Evolutionary conservation across 1,140 invertebrate genomes (phyloP).

Genomic region (Drosophila sulfurigaster): DNA sequence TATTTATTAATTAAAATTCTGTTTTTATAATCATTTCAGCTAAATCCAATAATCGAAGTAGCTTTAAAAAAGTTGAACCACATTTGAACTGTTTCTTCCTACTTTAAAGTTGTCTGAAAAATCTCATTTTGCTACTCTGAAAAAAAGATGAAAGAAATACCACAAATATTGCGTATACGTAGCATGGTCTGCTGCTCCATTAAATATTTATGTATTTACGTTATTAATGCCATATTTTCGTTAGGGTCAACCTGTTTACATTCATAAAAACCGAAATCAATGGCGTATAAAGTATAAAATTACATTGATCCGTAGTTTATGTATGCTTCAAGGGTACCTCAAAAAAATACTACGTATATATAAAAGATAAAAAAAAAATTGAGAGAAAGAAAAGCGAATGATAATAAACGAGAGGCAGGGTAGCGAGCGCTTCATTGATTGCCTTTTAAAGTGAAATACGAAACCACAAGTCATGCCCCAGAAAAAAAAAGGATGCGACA

Average conservation of each 20-base stretch:
- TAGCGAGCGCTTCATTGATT: conserved; percentile 50
- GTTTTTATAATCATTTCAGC: too few species aligned
- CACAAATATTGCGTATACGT: conserved; percentile 39
- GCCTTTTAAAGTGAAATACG: conserved; percentile 65
- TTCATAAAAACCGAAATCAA: conserved; percentile 48
- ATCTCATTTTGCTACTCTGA: not conserved
- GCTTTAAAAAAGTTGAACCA: not conserved
- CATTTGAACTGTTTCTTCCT: not conserved
- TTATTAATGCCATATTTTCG: conserved; percentile 35
- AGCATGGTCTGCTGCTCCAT: conserved; percentile 26
- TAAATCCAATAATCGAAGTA: too few species aligned
- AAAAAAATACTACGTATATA: conserved; percentile 5
- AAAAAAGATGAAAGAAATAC: conserved; percentile 33
- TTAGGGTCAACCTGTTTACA: conserved; percentile 39
- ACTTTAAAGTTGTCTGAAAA: not conserved
- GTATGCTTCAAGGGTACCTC: not conserved
- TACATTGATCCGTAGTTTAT: conserved; percentile 32
- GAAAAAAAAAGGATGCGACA: conserved; percentile 54
- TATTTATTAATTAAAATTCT: too few species aligned
- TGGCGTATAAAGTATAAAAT: conserved; percentile 51
- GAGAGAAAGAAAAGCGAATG: not conserved
- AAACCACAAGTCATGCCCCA: conserved; percentile 59
- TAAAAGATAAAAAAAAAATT: conserved; percentile 29
- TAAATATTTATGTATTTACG: conserved; percentile 53
- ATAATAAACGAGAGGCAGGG: conserved; percentile 1